phyloP scores from a whole-genome alignment of 1,140 invertebrate species.

The Apis florea region DNA sequence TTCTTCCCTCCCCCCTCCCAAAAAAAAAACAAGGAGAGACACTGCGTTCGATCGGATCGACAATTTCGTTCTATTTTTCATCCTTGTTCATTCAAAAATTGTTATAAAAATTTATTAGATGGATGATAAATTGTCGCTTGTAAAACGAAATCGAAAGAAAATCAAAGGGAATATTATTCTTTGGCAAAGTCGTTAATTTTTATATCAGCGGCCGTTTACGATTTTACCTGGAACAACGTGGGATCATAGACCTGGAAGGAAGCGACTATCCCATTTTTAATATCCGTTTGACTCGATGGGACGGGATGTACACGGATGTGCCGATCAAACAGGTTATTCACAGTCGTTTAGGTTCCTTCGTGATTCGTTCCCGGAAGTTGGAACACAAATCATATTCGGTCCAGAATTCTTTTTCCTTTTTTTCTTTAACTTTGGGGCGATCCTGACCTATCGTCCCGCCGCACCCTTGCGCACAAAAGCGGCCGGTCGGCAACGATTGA shows the following conservation, averaged over 20 bases:
- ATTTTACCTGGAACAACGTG: constrained; percentile 69
- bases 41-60: too few species aligned
- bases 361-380: constrained; percentile 38
- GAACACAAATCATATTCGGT: constrained; percentile 55
- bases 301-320: constrained; percentile 54
- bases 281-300: constrained; percentile 64
- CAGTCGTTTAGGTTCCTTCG: constrained; percentile 43
- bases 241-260: constrained; percentile 56
- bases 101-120: neutral
- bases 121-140: too few species aligned
- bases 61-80: too few species aligned
- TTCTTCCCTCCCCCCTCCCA: too few species aligned
- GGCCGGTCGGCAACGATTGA: constrained; percentile 23
- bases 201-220: constrained; percentile 69
- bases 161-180: constrained; percentile 1
- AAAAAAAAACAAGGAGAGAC: too few species aligned
- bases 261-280: constrained; percentile 72
- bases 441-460: neutral
- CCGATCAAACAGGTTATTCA: constrained; percentile 66
- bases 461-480: constrained; percentile 26
- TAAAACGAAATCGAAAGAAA: neutral
- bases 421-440: constrained; percentile 15
- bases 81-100: neutral
- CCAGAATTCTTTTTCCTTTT: neutral
- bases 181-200: constrained; percentile 67